Evolutionary conservation across 2,113 vertebrate species (phyloP), one percentile per base, ranked within the genome.

Genomic region (Tamias sibiricus): DNA sequence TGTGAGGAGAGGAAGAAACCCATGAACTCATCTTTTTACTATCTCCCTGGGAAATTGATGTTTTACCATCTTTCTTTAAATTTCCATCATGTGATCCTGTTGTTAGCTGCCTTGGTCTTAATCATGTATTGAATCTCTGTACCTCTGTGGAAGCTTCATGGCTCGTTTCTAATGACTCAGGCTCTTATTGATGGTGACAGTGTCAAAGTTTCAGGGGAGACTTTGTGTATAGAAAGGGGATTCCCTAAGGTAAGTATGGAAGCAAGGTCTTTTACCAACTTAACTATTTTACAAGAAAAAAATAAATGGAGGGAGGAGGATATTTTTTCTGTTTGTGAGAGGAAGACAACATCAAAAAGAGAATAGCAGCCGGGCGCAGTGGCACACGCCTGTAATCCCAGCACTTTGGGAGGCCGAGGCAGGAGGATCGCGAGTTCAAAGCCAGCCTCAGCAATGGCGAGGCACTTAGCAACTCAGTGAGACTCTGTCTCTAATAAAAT

Each of bases 21-120:
- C 64, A 75, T 49, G 62, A 87, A 83, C 2, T 26, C 17, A 69
- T n/a, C 17, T n/a, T 19, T 69, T 69, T 69, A n/a, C 66, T 69
- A 69, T n/a, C 66, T n/a, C 35, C 35, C 66, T 69, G 32, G 66
- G 7, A 20, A n/a, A 62, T 7, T 13, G 4, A 37, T 20, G 37
- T 87, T 59, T 90, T 28, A 47, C 42, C n/a, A 47, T 80, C 8
- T 87, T 80, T 42, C 93, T 93, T 72, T 37, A 62, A 94, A 81
- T 90, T 35, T 12, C 9, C 66, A 24, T 35, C 64, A 47, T 0
- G 5, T 66, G 42, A 11, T 44, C 14, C 91, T 85, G 13, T 87
- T 95, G 42, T 57, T 8, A 54, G 8, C 16, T 49, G 32, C 37
- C 35, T 77, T 68, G 90, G 75, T n/a, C 32, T 80, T 92, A 57